phyloP scores from a whole-genome alignment of 2,888 invertebrate species.

The Limnephilus lunatus region DNA sequence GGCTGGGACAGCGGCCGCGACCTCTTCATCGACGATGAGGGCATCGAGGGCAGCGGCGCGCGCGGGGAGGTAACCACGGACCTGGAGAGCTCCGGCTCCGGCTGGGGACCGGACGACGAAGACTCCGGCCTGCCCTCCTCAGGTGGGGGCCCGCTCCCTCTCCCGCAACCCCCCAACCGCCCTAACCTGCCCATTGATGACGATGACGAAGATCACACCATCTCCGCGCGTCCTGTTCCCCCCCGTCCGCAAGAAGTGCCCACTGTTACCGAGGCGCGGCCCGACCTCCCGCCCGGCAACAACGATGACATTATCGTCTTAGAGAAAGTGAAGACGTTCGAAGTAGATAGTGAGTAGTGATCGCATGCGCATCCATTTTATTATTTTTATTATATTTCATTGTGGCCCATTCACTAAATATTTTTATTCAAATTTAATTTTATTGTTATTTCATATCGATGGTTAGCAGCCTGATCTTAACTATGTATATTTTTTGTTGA shows the following conservation, averaged over 20 bases:
- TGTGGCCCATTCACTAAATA: background rate
- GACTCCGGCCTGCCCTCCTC: conserved; percentile 73
- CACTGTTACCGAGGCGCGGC: conserved; percentile 2
- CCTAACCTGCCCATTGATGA: conserved; percentile 69
- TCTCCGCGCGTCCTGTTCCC: background rate
- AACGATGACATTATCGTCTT: conserved; percentile 30
- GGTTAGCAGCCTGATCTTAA: background rate
- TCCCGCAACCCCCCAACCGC: background rate
- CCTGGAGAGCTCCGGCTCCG: conserved; percentile 90
- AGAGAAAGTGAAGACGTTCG: conserved; percentile 42
- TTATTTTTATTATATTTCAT: conserved; percentile 6
- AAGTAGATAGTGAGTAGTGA: conserved; percentile 64
- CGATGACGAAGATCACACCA: conserved; percentile 72
- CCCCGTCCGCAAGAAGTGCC: conserved; percentile 10
- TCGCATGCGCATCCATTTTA: conserved; percentile 56
- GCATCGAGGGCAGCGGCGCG: conserved; percentile 84
- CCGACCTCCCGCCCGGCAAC: background rate
- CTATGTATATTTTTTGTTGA: background rate
- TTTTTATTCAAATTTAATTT: background rate
- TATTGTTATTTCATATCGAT: background rate
- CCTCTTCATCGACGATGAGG: conserved; percentile 87
- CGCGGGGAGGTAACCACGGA: conserved; percentile 84
- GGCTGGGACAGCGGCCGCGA: conserved; percentile 77
- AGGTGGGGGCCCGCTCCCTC: conserved; percentile 57
- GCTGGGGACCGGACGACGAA: conserved; percentile 91